Evolutionary conservation across 53 echinoderm and acorn worm genomes (phyloP).

Genomic region (Zoroaster sp.): DNA sequence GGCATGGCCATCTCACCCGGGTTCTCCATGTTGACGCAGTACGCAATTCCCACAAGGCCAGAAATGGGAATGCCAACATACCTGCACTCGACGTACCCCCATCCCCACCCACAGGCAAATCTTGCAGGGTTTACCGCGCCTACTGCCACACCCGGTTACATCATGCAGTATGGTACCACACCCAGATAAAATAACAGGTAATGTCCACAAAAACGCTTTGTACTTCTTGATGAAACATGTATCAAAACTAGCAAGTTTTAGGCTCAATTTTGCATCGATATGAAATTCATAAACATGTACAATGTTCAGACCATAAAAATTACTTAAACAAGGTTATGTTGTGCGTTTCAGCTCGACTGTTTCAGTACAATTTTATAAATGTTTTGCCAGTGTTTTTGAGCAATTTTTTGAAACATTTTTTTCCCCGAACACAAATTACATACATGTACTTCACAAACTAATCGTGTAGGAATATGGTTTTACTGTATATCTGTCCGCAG

Average conservation of each 20-base stretch:
- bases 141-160: constrained; percentile 66
- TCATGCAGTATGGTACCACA: constrained; percentile 87
- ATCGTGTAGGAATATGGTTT: no score
- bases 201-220: not conserved
- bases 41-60: constrained; percentile 36
- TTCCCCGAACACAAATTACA: no score
- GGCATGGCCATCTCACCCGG: constrained; percentile 56
- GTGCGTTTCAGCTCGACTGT: not conserved
- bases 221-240: no score
- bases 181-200: constrained; percentile 59
- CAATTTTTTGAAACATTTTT: no score
- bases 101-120: constrained; percentile 48
- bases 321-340: not conserved
- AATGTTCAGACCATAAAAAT: not conserved
- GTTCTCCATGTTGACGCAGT: constrained; percentile 19
- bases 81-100: constrained; percentile 37
- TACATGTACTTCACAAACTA: no score
- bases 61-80: constrained; percentile 42
- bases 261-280: not conserved
- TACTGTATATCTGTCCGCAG: no score
- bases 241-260: no score
- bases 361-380: not conserved
- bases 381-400: no score
- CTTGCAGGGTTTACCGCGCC: constrained; percentile 27
- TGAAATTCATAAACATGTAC: not conserved